These are phyloP conservation scores for Noctua janthe DNA, from an alignment of 2,888 invertebrate genomes.

Conservation along the genomic window DNA sequence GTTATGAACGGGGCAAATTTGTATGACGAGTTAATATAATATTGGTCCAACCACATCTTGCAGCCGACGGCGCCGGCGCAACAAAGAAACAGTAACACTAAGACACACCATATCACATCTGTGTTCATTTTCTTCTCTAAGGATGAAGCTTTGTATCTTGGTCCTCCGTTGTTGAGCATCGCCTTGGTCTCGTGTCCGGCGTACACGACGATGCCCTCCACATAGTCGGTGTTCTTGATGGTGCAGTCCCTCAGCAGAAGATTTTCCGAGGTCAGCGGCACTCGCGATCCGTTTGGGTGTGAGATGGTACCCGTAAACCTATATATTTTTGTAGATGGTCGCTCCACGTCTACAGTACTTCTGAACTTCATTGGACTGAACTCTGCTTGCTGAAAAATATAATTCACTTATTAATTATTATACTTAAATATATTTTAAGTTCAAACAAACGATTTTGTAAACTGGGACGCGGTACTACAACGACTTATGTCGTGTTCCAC, in stretches of 20 bases:
- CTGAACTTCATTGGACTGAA: constrained; percentile 95
- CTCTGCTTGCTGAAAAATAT: constrained; percentile 91
- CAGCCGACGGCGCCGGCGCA: constrained; percentile 97
- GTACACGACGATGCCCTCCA: constrained; percentile 99
- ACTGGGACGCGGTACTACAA: constrained; percentile 44
- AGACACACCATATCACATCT: constrained; percentile 98
- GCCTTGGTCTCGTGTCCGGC: constrained; percentile 99
- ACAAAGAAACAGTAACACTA: constrained; percentile 96
- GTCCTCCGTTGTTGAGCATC: constrained; percentile 99
- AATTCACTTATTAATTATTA: constrained; percentile 13
- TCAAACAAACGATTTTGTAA: constrained; percentile 38
- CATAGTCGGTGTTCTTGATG: constrained; percentile 98
- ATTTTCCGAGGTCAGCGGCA: constrained; percentile 97
- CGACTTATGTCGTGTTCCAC: constrained; percentile 60
- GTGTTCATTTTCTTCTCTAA: constrained; percentile 98
- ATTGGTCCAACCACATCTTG: constrained; percentile 94
- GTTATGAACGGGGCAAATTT: constrained; percentile 93
- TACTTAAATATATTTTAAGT: neutral
- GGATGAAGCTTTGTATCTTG: constrained; percentile 97
- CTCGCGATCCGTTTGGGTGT: constrained; percentile 94
- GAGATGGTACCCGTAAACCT: constrained; percentile 97
- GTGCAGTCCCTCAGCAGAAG: constrained; percentile 97
- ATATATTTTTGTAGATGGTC: constrained; percentile 98
- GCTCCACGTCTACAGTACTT: constrained; percentile 97
- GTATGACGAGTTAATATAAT: constrained; percentile 83